These are phyloP conservation scores for Corythornis madagascariensis DNA, from an alignment of 2,113 vertebrate species.

Conservation along the genomic window DNA sequence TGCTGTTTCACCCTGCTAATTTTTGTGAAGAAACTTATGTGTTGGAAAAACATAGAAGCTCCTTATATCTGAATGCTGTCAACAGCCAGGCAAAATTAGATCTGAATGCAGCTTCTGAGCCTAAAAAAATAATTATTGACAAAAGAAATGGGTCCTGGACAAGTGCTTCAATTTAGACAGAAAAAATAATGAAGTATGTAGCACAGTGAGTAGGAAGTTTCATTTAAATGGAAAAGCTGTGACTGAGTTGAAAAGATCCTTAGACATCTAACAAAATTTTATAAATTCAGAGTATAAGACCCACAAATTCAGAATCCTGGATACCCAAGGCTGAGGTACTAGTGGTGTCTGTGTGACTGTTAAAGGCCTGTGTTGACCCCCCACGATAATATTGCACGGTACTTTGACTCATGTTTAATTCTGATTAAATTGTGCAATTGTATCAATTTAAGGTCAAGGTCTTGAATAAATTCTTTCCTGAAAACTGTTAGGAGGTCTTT, in stretches of 20 bases:
- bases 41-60: slow-evolving; percentile 48
- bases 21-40: slow-evolving; percentile 55
- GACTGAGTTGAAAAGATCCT: neutral
- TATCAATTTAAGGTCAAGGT: slow-evolving; percentile 72
- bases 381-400: neutral
- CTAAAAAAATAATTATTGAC: neutral
- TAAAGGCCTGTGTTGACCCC: slow-evolving; percentile 17
- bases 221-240: neutral
- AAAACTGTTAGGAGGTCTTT: slow-evolving; percentile 46
- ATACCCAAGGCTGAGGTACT: neutral
- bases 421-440: slow-evolving; percentile 71
- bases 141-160: neutral
- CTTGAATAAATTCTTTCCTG: slow-evolving; percentile 61
- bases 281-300: neutral
- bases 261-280: neutral
- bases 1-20: slow-evolving; percentile 46
- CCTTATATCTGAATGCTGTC: slow-evolving; percentile 19
- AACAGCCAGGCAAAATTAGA: slow-evolving; percentile 29
- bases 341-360: neutral
- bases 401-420: slow-evolving; percentile 71
- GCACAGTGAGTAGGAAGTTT: neutral
- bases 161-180: neutral
- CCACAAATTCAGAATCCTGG: neutral
- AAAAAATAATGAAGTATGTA: slow-evolving; percentile 12
- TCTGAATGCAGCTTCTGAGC: neutral